These are phyloP conservation scores for Megaptera novaeangliae DNA, from an alignment of 2,113 vertebrate species.

Conservation along the genomic window DNA sequence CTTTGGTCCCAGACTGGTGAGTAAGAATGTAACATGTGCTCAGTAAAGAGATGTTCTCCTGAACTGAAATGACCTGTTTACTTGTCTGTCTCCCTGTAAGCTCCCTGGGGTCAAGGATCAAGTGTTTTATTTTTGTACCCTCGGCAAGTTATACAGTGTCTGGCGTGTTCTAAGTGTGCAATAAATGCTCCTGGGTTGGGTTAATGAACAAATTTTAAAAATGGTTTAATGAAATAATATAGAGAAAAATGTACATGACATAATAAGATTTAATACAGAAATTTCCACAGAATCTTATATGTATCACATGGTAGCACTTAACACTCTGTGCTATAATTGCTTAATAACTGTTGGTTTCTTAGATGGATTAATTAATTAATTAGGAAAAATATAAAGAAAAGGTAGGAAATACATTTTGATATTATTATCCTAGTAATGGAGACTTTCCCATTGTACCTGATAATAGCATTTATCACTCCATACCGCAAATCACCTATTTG, in stretches of 20 bases:
- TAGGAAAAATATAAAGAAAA: slow-evolving; percentile 12
- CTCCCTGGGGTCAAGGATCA: slow-evolving; percentile 24
- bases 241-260: background rate
- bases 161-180: background rate
- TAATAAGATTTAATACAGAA: slow-evolving; percentile 1
- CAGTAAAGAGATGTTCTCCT: background rate
- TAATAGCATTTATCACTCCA: background rate
- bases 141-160: background rate
- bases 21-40: background rate
- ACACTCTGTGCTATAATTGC: background rate
- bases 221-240: slow-evolving; percentile 25
- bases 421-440: slow-evolving; percentile 16
- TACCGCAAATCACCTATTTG: slow-evolving; percentile 6
- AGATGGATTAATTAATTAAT: background rate
- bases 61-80: slow-evolving; percentile 43
- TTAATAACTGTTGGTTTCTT: slow-evolving; percentile 13
- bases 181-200: slow-evolving; percentile 33
- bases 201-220: slow-evolving; percentile 13
- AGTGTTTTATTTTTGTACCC: slow-evolving; percentile 30
- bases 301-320: background rate
- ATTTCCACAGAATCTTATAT: slow-evolving; percentile 1
- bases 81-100: slow-evolving; percentile 31
- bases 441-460: background rate
- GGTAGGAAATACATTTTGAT: background rate
- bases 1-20: background rate